These are phyloP conservation scores for Phaedon cochleariae DNA, from an alignment of 2,888 invertebrate species.

Conservation along the genomic window DNA sequence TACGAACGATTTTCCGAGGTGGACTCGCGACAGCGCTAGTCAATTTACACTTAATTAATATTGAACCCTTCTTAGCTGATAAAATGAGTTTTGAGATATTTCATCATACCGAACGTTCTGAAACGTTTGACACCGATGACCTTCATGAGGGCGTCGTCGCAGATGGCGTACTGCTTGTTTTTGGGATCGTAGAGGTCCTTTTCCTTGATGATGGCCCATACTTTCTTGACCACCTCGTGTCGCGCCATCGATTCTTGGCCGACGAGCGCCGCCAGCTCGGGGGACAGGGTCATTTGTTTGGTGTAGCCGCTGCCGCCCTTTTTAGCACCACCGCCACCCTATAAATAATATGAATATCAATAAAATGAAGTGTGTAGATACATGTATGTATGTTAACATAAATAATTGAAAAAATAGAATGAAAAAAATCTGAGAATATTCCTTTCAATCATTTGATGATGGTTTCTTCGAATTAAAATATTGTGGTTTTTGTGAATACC, in stretches of 20 bases:
- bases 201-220: conserved; percentile 91
- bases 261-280: conserved; percentile 84
- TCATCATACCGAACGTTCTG: conserved; percentile 97
- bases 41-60: not conserved
- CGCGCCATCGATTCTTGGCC: conserved; percentile 86
- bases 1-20: no score
- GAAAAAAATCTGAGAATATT: no score
- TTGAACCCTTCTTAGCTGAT: conserved; percentile 63
- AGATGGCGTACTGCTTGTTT: conserved; percentile 94
- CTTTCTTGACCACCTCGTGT: conserved; percentile 89
- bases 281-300: conserved; percentile 82
- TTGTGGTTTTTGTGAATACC: no score
- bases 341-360: conserved; percentile 13
- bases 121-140: conserved; percentile 93
- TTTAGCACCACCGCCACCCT: conserved; percentile 55
- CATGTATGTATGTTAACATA: no score
- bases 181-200: conserved; percentile 90
- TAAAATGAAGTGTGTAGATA: no score
- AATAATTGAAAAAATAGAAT: not conserved
- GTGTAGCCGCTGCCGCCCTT: conserved; percentile 82
- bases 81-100: conserved; percentile 92
- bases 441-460: no score
- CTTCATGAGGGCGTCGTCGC: conserved; percentile 88
- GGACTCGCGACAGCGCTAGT: conserved; percentile 6
- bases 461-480: no score